These are phyloP conservation scores for Drosophila koepferae DNA, from an alignment of 2,888 invertebrate genomes.

Conservation along the genomic window DNA sequence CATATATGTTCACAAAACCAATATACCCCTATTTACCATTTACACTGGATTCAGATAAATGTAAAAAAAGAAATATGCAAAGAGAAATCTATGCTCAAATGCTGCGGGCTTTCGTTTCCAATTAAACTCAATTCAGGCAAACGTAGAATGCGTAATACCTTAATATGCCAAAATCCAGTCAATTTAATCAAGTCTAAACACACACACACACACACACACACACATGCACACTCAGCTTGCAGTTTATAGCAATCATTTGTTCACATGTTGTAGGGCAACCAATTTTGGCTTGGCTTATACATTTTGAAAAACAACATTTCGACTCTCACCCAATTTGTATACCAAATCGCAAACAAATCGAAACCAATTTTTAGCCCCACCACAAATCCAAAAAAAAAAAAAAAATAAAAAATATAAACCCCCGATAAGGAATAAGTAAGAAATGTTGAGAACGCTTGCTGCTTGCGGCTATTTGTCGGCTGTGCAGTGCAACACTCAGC, in stretches of 20 bases:
- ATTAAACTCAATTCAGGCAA: conserved; percentile 18
- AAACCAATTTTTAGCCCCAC: conserved; percentile 37
- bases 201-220: conserved; percentile 1
- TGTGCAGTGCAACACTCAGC: conserved; percentile 65
- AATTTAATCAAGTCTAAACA: conserved; percentile 62
- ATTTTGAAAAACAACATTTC: conserved; percentile 42
- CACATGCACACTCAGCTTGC: background rate
- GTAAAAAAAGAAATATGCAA: background rate
- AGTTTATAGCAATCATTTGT: conserved; percentile 13
- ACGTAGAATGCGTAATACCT: conserved; percentile 3
- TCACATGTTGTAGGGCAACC: conserved; percentile 42
- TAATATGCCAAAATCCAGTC: conserved; percentile 44
- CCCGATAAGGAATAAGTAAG: conserved; percentile 9
- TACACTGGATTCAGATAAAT: background rate
- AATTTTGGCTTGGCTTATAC: conserved; percentile 61
- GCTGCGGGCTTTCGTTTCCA: conserved; percentile 6
- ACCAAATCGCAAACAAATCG: conserved; percentile 74
- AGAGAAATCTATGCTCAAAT: background rate
- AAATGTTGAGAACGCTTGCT: conserved; percentile 24
- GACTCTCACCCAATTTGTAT: conserved; percentile 55
- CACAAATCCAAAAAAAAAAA: background rate
- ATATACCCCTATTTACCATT: background rate
- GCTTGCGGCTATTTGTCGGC: conserved; percentile 66
- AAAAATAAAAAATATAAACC: background rate
- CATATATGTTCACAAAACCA: background rate